These are phyloP conservation scores for mouse (Mus musculus) DNA, from an alignment of 2,113 vertebrate species.

Conservation along the genomic window DNA sequence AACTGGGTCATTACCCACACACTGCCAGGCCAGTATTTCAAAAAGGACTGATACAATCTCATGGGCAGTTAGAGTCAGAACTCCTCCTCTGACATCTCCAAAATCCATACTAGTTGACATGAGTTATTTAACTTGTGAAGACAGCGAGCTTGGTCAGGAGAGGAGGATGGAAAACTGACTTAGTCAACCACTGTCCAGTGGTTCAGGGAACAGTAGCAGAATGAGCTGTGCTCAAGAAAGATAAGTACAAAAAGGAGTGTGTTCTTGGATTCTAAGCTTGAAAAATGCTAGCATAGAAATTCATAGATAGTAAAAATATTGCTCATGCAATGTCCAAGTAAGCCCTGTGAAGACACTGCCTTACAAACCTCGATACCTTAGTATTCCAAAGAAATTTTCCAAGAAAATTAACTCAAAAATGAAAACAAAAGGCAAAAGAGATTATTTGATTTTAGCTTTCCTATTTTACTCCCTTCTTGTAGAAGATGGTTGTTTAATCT, in stretches of 20 bases:
- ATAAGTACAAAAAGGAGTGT: slow-evolving; percentile 62
- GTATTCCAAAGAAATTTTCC: not conserved
- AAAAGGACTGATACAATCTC: slow-evolving; percentile 66
- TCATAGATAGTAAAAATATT: slow-evolving; percentile 71
- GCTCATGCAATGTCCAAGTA: slow-evolving; percentile 66
- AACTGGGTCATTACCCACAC: slow-evolving; percentile 74
- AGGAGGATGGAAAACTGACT: slow-evolving; percentile 16
- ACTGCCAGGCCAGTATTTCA: slow-evolving; percentile 66
- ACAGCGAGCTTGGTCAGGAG: not conserved
- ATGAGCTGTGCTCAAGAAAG: slow-evolving; percentile 46
- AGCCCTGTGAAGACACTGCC: not conserved
- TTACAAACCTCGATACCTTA: not conserved
- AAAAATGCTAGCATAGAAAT: slow-evolving; percentile 75
- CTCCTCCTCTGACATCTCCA: slow-evolving; percentile 70
- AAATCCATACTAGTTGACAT: slow-evolving; percentile 68
- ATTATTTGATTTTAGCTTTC: slow-evolving; percentile 12
- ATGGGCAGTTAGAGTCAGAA: slow-evolving; percentile 70
- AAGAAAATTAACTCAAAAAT: slow-evolving; percentile 42
- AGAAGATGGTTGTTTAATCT: not conserved
- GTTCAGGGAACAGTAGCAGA: slow-evolving; percentile 41
- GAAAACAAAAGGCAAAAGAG: slow-evolving; percentile 20
- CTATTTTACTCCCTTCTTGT: not conserved
- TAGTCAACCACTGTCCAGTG: slow-evolving; percentile 59
- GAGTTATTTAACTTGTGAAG: slow-evolving; percentile 72
- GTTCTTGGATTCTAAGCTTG: slow-evolving; percentile 70